phyloP scores from a whole-genome alignment of 1,140 invertebrate genomes.

The Pinna nobilis region DNA sequence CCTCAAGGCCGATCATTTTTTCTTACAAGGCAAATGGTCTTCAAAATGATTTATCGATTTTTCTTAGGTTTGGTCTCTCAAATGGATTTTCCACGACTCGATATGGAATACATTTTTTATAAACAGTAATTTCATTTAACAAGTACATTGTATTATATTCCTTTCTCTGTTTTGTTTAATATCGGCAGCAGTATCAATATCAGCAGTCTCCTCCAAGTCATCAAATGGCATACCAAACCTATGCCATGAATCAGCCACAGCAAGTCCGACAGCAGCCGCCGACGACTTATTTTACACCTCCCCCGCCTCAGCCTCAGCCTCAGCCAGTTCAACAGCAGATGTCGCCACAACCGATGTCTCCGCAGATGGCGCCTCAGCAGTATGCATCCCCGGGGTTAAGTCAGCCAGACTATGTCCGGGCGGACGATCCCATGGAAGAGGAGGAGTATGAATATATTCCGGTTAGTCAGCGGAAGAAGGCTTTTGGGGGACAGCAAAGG shows the following conservation, averaged over 20 bases:
- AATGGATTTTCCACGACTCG: no score
- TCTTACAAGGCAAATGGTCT: no score
- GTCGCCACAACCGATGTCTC: neutral
- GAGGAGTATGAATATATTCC: conserved; percentile 51
- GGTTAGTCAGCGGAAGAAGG: conserved; percentile 43
- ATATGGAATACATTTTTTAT: no score
- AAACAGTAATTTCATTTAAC: no score
- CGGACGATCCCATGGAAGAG: conserved; percentile 47
- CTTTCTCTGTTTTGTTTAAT: no score
- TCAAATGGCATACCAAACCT: neutral
- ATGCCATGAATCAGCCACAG: neutral
- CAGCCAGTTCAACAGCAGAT: conserved; percentile 10
- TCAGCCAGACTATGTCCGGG: conserved; percentile 41
- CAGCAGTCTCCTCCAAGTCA: conserved; percentile 2
- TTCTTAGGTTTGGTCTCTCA: no score
- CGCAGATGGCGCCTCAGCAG: conserved; percentile 13
- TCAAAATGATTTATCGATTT: no score
- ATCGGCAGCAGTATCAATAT: conserved; percentile 30
- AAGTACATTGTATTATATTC: no score
- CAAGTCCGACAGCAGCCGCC: neutral
- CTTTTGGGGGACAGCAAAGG: conserved; percentile 20
- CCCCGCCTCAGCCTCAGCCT: conserved; percentile 17
- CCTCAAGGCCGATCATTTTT: no score
- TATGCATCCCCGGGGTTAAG: conserved; percentile 16
- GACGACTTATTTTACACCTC: neutral